Conservation (phyloP, 2,113 vertebrate species). For the Piprites chloris region DNA sequence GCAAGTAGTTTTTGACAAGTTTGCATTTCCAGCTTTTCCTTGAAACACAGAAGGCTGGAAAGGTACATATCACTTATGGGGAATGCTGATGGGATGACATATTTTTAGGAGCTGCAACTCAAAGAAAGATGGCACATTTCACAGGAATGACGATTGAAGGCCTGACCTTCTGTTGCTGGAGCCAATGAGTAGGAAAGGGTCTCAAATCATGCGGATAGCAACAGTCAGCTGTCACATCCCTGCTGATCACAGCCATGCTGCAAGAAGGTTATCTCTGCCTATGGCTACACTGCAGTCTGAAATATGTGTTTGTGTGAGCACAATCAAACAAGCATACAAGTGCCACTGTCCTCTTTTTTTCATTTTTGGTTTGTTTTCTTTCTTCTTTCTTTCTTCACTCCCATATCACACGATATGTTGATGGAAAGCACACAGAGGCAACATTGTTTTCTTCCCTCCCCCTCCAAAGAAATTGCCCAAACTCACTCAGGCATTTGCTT, state of each 20-base stretch:
- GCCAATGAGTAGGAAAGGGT: conserved; percentile 1
- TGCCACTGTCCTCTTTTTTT: not conserved
- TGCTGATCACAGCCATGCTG: conserved; percentile 15
- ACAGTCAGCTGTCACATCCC: conserved; percentile 44
- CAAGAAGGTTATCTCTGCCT: conserved; percentile 1
- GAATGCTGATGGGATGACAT: not conserved
- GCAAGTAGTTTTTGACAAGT: not conserved
- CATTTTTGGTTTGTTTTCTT: not conserved
- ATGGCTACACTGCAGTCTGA: not conserved
- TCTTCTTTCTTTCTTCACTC: not conserved
- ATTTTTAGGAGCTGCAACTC: not conserved
- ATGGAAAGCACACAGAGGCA: not conserved
- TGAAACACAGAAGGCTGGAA: not conserved
- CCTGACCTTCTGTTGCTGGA: conserved; percentile 8
- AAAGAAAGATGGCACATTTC: not conserved
- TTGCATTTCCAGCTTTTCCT: not conserved
- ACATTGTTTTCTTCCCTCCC: not conserved
- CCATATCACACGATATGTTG: not conserved
- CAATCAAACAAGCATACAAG: not conserved
- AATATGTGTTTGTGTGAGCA: conserved; percentile 6
- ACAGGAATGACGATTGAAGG: not conserved
- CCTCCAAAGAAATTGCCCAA: not conserved
- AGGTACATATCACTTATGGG: not conserved
- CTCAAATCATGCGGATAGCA: conserved; percentile 10
- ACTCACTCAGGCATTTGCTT: conserved; percentile 10